Conservation (phyloP, 2,113 vertebrate species). For the Dicaeum eximium region DNA sequence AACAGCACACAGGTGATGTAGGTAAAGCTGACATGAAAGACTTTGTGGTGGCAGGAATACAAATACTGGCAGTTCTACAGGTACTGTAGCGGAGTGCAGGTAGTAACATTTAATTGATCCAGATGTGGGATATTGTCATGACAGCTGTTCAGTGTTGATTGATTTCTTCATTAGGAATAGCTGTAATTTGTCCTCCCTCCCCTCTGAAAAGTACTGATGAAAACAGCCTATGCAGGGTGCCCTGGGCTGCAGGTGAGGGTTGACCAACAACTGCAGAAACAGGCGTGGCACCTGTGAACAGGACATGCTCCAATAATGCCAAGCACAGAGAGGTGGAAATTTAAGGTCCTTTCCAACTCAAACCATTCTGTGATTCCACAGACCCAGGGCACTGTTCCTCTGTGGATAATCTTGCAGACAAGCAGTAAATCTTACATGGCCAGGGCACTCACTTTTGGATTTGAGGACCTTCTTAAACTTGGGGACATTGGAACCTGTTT, state of each 20-base stretch:
- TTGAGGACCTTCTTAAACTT: neutral
- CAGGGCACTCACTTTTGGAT: neutral
- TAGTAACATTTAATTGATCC: neutral
- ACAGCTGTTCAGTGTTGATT: neutral
- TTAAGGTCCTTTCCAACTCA: neutral
- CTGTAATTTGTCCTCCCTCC: neutral
- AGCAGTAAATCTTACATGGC: neutral
- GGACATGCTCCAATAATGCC: neutral
- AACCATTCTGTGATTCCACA: neutral
- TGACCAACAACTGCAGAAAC: neutral
- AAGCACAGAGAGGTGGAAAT: neutral
- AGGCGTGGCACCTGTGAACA: neutral
- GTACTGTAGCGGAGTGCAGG: neutral
- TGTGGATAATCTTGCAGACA: neutral
- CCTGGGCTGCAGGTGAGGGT: neutral
- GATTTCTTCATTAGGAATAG: neutral
- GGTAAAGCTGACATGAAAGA: neutral
- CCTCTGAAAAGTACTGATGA: neutral
- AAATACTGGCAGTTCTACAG: neutral
- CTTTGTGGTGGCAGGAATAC: neutral
- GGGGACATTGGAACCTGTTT: neutral
- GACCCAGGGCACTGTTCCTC: neutral
- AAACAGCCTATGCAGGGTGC: neutral
- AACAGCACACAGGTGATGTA: neutral
- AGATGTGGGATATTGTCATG: neutral